Base-by-base conservation (phyloP, 2,797 vertebrate genomes). In the Gallinago solitaria region DNA sequence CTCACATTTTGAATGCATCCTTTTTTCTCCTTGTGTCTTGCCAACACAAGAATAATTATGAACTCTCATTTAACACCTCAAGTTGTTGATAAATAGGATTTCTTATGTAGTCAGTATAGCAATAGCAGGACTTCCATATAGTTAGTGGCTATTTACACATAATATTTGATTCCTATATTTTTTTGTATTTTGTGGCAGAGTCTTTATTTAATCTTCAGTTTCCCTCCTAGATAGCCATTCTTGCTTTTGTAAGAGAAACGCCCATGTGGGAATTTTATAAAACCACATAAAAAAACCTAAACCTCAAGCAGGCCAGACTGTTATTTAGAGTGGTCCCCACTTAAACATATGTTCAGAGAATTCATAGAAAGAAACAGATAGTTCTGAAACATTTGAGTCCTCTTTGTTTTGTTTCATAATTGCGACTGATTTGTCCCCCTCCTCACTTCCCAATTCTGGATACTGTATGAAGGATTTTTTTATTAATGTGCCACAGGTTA, bases 381-480 rank as follows among this genome's bases (percentile, higher is more conserved):
- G 16, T 54, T 60, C 30, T 74, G 53, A 76, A 37, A 5, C 23
- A 51, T 51, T 57, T 63, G n/a, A 24, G 11, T 48, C 12, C 9
- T 82, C 12, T 67, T 37, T 71, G 5, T 28, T 76, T 86, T 48
- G 12, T 39, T 84, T 69, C 69, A 35, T 30, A 47, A 47, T 63
- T 41, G 8, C 19, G 45, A 41, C 18, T 39, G 20, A 45, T 74
- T 68, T 16, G 61, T 12, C 5, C 12, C 7, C 4, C 5, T 6
- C 2, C 12, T 21, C 6, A 15, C 12, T 45, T 48, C 53, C 23
- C 12, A 4, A 12, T 51, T 20, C 16, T n/a, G 7, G 13, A n/a
- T 37, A 50, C 5, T 9, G 16, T 47, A n/a, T 17, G 11, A 21
- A 53, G 5, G 0, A 0, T 6, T 14, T 20, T 48, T 48, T 41